Base-by-base conservation (phyloP, 2,888 invertebrate species). In the Sthenelais limicola region DNA sequence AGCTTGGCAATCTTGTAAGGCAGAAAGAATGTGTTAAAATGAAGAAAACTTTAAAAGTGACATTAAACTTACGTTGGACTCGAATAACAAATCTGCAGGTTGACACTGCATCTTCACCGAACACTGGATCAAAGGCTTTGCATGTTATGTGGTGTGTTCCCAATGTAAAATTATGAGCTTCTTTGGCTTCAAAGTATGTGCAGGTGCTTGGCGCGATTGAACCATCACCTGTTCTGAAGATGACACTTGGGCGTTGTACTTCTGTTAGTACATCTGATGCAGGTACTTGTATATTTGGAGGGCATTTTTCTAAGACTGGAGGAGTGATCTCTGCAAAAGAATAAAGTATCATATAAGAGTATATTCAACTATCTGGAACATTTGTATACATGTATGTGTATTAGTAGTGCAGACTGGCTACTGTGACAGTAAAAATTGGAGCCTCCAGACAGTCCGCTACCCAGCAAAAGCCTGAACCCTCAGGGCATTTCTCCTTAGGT, bases 51-150 rank as follows among this genome's bases (percentile, higher is more conserved):
- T n/a, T n/a, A n/a, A n/a, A n/a, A n/a, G n/a, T n/a, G n/a, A n/a
- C n/a, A n/a, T n/a, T 71, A 18, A 28, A 66, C 72, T 66, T 35
- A 78, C 78, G 67, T 76, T 73, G 72, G 9, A 78, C 70, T 26
- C 51, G 69, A 43, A 78, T 54, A 28, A 47, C 71, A 49, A 77
- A 78, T 5, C 38, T 33, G 52, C 78, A 78, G 24, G 12, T 58
- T 1, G 74, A 67, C 26, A 70, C 24, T 0, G 74, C 74, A 21
- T 32, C 35, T 30, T 74, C 74, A 15, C 78, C 78, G 43, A 75
- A 77, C n/a, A 28, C 28, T 0, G 78, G 77, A 51, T 78, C 78
- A 28, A 56, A 74, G 18, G 78, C 78, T 18, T 71, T 73, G 48
- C 78, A 78, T 35, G 47, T 52, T 47, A 78, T 72, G 32, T 38